phyloP scores from a whole-genome alignment of 2,113 vertebrate species.

The Labrus mixtus region DNA sequence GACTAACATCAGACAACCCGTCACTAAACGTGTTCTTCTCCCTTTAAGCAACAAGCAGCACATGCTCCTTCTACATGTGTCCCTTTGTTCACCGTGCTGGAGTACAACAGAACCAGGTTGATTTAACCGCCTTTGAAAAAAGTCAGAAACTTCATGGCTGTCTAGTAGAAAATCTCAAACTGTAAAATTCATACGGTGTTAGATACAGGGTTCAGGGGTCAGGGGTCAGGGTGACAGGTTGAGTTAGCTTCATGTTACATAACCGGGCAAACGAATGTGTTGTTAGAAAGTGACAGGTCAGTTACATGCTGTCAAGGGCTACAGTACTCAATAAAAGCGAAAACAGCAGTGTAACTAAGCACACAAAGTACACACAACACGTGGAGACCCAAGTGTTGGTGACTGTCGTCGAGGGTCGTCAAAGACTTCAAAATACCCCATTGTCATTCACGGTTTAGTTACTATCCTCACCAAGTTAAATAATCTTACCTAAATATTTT shows the following conservation, averaged over 20 bases:
- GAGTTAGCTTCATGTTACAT: constrained; percentile 26
- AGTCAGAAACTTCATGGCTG: neutral
- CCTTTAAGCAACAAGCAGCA: constrained; percentile 3
- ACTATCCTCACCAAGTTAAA: constrained; percentile 85
- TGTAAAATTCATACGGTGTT: constrained; percentile 13
- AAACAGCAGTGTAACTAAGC: constrained; percentile 82
- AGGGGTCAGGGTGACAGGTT: constrained; percentile 2
- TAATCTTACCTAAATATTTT: constrained; percentile 90
- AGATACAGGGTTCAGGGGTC: constrained; percentile 13
- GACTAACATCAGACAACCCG: neutral
- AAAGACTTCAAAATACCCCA: constrained; percentile 75
- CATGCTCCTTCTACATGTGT: too few relatives aligned
- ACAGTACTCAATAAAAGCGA: constrained; percentile 82
- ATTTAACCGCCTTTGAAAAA: constrained; percentile 6
- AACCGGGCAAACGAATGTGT: constrained; percentile 25
- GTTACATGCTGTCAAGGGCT: constrained; percentile 72
- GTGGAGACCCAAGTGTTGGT: constrained; percentile 67
- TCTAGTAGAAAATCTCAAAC: constrained; percentile 6
- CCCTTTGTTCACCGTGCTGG: too few relatives aligned
- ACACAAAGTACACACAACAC: constrained; percentile 78
- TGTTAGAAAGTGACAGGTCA: constrained; percentile 61
- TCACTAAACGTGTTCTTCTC: neutral
- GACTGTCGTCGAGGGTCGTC: constrained; percentile 72
- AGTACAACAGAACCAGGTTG: neutral
- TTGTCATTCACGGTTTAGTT: constrained; percentile 81